phyloP scores from a whole-genome alignment of 2,113 vertebrate species.

The Siniperca knerii region DNA sequence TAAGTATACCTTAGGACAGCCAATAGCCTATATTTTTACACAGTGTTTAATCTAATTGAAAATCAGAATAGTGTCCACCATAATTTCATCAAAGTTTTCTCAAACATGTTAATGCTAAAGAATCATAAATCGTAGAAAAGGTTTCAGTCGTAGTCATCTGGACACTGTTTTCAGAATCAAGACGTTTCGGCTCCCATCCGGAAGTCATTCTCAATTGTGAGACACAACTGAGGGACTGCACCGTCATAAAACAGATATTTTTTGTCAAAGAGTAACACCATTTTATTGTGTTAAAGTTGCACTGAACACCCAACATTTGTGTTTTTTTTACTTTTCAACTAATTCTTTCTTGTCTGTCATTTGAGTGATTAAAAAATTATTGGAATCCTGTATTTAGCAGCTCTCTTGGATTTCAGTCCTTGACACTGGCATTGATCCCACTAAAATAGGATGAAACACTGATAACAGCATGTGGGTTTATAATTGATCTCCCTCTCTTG shows the following conservation, averaged over 20 bases:
- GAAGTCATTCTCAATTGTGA: too few species aligned
- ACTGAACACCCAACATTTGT: neutral
- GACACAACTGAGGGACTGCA: too few species aligned
- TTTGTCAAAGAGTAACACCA: neutral
- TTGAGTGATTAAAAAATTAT: neutral
- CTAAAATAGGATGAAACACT: constrained; percentile 13
- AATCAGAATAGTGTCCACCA: neutral
- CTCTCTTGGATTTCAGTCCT: constrained; percentile 13
- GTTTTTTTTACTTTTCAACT: neutral
- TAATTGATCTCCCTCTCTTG: constrained; percentile 18
- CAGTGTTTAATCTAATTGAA: neutral
- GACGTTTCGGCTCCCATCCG: too few species aligned
- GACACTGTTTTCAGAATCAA: too few species aligned
- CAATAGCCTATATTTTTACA: neutral
- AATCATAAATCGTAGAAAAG: neutral
- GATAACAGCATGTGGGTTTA: neutral
- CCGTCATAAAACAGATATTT: neutral
- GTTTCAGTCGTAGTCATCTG: too few species aligned
- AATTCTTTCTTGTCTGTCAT: neutral
- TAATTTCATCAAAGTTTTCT: neutral
- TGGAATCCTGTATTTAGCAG: neutral
- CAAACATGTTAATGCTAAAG: neutral
- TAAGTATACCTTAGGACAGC: neutral
- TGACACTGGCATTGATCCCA: constrained; percentile 2
- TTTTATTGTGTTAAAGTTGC: neutral